phyloP scores from a whole-genome alignment of 2,113 vertebrate species.

The Ploceus nigricollis region DNA sequence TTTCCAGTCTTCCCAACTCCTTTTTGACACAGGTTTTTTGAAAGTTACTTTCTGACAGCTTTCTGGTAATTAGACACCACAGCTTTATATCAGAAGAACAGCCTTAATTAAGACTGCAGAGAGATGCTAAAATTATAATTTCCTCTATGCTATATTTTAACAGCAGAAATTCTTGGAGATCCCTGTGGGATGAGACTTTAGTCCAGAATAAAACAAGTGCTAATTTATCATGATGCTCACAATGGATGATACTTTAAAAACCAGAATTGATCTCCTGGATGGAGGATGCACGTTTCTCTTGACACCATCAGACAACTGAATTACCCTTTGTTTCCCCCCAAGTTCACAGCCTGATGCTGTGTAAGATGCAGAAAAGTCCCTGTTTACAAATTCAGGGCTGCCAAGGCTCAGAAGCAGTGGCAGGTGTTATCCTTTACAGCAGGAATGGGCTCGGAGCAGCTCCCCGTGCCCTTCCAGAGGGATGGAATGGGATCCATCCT shows the following conservation, averaged over 20 bases:
- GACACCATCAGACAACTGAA: not conserved
- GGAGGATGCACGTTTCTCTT: not conserved
- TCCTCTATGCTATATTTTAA: conserved; percentile 39
- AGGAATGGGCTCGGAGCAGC: not conserved
- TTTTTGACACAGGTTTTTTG: conserved; percentile 36
- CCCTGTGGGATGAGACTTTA: conserved; percentile 51
- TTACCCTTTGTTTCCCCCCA: not conserved
- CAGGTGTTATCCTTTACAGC: not conserved
- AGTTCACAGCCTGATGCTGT: not conserved
- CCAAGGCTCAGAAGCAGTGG: not conserved
- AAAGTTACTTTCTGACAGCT: conserved; percentile 60
- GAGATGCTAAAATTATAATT: conserved; percentile 61
- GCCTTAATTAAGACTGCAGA: conserved; percentile 61
- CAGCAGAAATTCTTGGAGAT: conserved; percentile 33
- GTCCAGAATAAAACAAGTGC: conserved; percentile 45
- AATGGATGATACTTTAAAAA: not conserved
- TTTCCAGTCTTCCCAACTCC: not conserved
- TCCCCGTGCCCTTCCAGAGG: not conserved
- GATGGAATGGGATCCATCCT: not conserved
- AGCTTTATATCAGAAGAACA: conserved; percentile 36
- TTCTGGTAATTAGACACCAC: conserved; percentile 23
- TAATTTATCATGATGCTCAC: conserved; percentile 2
- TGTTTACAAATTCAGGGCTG: not conserved
- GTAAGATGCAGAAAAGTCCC: not conserved
- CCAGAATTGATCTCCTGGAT: not conserved